These are phyloP conservation scores for Pseudomyrmex sp. DNA, from an alignment of 1,140 invertebrate genomes.

Conservation along the genomic window DNA sequence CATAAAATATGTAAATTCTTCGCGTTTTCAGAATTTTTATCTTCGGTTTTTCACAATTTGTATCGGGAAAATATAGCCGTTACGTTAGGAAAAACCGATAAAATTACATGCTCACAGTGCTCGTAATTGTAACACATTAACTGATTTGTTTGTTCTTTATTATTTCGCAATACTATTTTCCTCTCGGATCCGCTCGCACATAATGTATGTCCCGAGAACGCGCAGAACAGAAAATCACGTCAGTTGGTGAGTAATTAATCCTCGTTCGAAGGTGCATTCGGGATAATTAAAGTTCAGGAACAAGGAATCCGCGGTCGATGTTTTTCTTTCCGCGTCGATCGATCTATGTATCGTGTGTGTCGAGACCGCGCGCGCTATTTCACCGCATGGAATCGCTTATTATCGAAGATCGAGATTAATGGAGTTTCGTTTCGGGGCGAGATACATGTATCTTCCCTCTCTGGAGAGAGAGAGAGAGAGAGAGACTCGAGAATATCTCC, in stretches of 20 bases:
- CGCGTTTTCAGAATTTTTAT: conserved; percentile 19
- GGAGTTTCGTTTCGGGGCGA: conserved; percentile 10
- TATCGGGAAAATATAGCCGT: no score
- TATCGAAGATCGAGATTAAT: conserved; percentile 62
- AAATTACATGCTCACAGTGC: background rate
- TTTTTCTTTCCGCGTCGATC: conserved; percentile 28
- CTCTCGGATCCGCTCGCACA: background rate
- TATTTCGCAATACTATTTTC: conserved; percentile 22
- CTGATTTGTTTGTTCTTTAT: conserved; percentile 16
- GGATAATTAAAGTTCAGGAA: conserved; percentile 43
- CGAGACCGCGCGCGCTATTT: conserved; percentile 7
- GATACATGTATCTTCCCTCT: conserved; percentile 12
- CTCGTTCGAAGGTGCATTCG: conserved; percentile 18
- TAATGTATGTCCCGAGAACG: background rate
- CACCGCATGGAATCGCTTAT: conserved; percentile 40
- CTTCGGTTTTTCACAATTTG: conserved; percentile 4
- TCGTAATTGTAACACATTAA: background rate
- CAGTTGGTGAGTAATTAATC: conserved; percentile 48
- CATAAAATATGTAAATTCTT: conserved; percentile 27
- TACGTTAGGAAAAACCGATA: background rate
- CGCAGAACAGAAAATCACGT: conserved; percentile 27
- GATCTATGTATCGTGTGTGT: conserved; percentile 8
- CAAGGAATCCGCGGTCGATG: conserved; percentile 4
- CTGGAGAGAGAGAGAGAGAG: background rate
- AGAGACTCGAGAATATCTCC: background rate